phyloP scores from a whole-genome alignment of 2,888 invertebrate genomes.

The Athrips mouffetella region DNA sequence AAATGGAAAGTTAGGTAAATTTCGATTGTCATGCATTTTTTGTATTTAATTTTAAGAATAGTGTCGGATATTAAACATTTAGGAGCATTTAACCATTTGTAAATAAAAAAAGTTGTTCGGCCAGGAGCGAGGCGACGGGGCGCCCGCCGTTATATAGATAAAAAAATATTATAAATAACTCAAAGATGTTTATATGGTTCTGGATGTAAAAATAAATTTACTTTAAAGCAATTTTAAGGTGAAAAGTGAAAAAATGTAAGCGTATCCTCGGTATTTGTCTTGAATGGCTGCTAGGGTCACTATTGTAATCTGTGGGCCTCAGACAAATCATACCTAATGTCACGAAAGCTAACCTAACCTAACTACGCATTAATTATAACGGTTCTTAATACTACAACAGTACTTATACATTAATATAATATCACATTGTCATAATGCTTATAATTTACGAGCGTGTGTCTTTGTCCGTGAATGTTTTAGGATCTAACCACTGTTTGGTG shows the following conservation, averaged over 20 bases:
- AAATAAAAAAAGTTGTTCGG: constrained; percentile 75
- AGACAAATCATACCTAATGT: constrained; percentile 61
- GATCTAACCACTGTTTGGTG: constrained; percentile 73
- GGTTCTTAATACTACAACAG: constrained; percentile 73
- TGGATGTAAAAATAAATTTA: constrained; percentile 77
- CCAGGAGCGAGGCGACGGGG: constrained; percentile 50
- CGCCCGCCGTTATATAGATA: constrained; percentile 68
- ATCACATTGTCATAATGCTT: constrained; percentile 79
- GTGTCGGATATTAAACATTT: constrained; percentile 81
- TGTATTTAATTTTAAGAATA: constrained; percentile 80
- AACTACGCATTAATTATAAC: constrained; percentile 75
- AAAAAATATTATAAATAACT: constrained; percentile 76
- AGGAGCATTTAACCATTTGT: constrained; percentile 84
- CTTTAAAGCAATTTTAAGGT: constrained; percentile 68
- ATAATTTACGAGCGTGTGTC: constrained; percentile 78
- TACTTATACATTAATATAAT: constrained; percentile 75
- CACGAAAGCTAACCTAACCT: constrained; percentile 71
- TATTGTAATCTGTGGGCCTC: constrained; percentile 77
- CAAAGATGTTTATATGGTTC: constrained; percentile 80
- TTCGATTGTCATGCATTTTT: constrained; percentile 78
- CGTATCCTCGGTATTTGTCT: constrained; percentile 75
- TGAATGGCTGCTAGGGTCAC: constrained; percentile 69
- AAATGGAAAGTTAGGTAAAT: constrained; percentile 73
- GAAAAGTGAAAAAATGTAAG: constrained; percentile 60
- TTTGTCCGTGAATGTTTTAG: constrained; percentile 77